Evolutionary conservation across 1,140 invertebrate genomes (phyloP), one percentile per base, ranked within the genome.

Genomic region (Cydia amplana): DNA sequence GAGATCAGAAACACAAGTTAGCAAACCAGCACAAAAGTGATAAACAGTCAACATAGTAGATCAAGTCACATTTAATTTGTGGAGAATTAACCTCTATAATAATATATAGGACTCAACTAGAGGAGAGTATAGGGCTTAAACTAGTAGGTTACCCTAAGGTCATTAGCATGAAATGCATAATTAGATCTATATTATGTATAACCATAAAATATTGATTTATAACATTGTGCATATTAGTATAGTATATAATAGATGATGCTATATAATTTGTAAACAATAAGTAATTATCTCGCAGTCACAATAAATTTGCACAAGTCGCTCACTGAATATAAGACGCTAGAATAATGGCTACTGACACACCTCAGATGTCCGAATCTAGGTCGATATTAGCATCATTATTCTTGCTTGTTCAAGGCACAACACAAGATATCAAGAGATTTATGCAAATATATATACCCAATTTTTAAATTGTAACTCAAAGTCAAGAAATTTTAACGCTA

Each of bases 171-270:
- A 80, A 79, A 82, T 79, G 75, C 80, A 77, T 81, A 75, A 74
- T 81, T 84, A 81, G 73, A 78, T 80, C 79, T 85, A 85, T 77
- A 78, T 78, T 83, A 83, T 83, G 80, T 80, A 86, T 86, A 78
- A 82, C 80, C 78, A 92, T 91, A 92, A 92, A 92, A 91, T 91
- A 91, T 92, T 85, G 86, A 92, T 87, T 90, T 78, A 87, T 91
- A 92, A 92, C 91, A 92, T 87, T 90, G 88, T 92, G 90, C 88
- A 90, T 87, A 89, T 82, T 86, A 80, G 79, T 82, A 82, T 84
- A 85, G 89, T 86, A 84, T 83, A 85, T 87, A 80, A 88, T 89
- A 88, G 81, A 83, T 79, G 85, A 85, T 86, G 88, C 84, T 80
- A 76, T 75, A 28, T 75, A 75, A 70, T 83, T 88, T 89, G 85